Conservation (phyloP, 2,797 vertebrate genomes). For the Macrochelys suwanniensis region DNA sequence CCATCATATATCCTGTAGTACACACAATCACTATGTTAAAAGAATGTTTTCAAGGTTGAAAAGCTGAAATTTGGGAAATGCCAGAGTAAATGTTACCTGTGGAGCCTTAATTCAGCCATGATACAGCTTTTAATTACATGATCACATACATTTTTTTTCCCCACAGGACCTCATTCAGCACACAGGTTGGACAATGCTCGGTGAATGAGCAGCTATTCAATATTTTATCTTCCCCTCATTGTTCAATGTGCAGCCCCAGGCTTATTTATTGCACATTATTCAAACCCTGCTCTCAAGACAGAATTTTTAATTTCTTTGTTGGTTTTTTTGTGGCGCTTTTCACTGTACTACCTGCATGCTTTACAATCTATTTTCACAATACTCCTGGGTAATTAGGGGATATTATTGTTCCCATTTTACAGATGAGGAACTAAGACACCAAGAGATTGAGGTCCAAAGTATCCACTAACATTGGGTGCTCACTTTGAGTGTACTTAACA, state of each 20-base stretch:
- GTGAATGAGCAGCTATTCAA: not conserved
- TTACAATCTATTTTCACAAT: not conserved
- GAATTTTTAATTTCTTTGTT: not conserved
- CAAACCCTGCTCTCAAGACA: not conserved
- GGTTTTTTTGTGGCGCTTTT: not conserved
- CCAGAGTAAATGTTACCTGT: not conserved
- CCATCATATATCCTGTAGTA: not conserved
- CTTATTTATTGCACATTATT: not conserved
- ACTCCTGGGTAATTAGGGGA: not conserved
- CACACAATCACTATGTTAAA: not conserved
- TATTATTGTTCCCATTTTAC: not conserved
- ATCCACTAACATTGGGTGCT: not conserved
- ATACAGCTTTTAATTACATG: not conserved
- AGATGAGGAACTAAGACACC: not conserved
- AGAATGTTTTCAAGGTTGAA: not conserved
- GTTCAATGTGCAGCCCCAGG: not conserved
- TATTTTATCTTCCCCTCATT: not conserved
- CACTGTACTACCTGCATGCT: not conserved
- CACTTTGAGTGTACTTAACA: not conserved
- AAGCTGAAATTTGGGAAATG: not conserved
- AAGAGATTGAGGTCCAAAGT: too few relatives aligned
- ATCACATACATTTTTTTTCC: not conserved
- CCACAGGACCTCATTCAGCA: not conserved
- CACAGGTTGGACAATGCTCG: not conserved
- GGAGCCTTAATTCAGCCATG: not conserved